A percentile compares a stretch with the other conserved stretches of the same genome.
phyloP scores from a whole-genome alignment of 2,888 invertebrate genomes.

The Hydrotaea cyrtoneurina region DNA sequence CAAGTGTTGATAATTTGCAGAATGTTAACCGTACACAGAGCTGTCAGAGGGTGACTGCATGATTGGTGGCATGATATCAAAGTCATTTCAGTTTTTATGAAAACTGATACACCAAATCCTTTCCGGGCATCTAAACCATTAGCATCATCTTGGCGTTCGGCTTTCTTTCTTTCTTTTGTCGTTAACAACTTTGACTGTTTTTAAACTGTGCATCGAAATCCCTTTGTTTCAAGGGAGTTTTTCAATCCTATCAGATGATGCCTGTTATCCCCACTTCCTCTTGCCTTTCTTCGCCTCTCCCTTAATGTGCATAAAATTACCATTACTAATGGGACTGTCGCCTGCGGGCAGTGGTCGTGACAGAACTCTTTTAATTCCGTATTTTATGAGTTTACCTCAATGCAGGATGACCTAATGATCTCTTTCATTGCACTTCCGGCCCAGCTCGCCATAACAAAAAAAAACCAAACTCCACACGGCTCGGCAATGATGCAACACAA shows the following conservation, averaged over 20 bases:
- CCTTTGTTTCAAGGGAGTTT: not conserved
- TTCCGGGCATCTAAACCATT: too few relatives aligned
- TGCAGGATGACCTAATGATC: constrained; percentile 62
- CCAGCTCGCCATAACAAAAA: not conserved
- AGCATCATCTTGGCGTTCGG: too few relatives aligned
- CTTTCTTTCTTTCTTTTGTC: too few relatives aligned
- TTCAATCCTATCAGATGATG: constrained; percentile 1
- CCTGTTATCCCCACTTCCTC: not conserved
- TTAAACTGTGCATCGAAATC: not conserved
- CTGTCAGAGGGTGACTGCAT: not conserved
- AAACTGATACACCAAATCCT: too few relatives aligned
- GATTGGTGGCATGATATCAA: not conserved
- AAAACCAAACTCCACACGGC: not conserved
- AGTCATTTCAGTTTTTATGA: constrained; percentile 15
- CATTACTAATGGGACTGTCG: constrained; percentile 38
- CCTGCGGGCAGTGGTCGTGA: constrained; percentile 4
- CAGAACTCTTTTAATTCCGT: constrained; percentile 48
- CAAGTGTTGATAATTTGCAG: not conserved
- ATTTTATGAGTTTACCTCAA: constrained; percentile 47
- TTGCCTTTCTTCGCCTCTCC: constrained; percentile 6
- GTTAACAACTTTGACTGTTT: too few relatives aligned
- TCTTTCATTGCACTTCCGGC: constrained; percentile 58
- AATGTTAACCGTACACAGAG: not conserved
- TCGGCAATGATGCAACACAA: not conserved
- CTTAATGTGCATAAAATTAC: constrained; percentile 70